Percentiles rank a stretch among this genome's conserved stretches.
Evolutionary conservation across 1,140 invertebrate genomes (phyloP).

Genomic region (Drusus annulatus): DNA sequence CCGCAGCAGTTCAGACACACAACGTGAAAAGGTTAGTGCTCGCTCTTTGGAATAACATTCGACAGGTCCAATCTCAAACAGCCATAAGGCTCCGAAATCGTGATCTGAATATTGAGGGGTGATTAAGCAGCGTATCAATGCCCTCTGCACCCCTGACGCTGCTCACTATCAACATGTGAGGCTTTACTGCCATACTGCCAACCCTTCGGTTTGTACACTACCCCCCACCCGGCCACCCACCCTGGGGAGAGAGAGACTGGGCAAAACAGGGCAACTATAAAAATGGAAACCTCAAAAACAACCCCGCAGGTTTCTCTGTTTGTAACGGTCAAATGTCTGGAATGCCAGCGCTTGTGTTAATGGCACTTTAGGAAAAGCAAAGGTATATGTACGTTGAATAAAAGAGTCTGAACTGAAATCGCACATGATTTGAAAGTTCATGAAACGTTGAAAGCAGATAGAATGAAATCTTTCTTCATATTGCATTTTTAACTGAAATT

Average conservation of each 20-base stretch:
- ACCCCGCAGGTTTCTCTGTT: conserved; percentile 15
- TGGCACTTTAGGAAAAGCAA: no score
- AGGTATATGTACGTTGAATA: background rate
- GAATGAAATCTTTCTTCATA: no score
- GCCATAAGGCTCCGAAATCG: conserved; percentile 57
- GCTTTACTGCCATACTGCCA: conserved; percentile 27
- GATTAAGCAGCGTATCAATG: conserved; percentile 58
- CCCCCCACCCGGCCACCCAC: no score
- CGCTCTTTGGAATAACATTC: conserved; percentile 38
- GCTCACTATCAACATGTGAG: conserved; percentile 57
- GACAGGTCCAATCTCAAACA: conserved; percentile 56
- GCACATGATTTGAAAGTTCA: no score
- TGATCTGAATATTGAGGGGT: conserved; percentile 59
- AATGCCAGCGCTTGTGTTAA: conserved; percentile 1
- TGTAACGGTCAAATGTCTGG: conserved; percentile 34
- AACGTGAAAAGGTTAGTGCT: conserved; percentile 25
- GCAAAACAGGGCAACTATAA: background rate
- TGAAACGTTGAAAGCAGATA: no score
- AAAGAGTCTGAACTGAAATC: background rate
- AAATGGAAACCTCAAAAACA: conserved; percentile 23
- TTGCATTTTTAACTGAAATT: no score
- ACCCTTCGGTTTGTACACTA: conserved; percentile 16
- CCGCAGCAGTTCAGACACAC: background rate
- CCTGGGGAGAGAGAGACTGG: no score
- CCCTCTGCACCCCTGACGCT: conserved; percentile 46